Evolutionary conservation across 2,888 invertebrate genomes (phyloP), one percentile per base, ranked within the genome.

Genomic region (Ecliptopera silaceata): DNA sequence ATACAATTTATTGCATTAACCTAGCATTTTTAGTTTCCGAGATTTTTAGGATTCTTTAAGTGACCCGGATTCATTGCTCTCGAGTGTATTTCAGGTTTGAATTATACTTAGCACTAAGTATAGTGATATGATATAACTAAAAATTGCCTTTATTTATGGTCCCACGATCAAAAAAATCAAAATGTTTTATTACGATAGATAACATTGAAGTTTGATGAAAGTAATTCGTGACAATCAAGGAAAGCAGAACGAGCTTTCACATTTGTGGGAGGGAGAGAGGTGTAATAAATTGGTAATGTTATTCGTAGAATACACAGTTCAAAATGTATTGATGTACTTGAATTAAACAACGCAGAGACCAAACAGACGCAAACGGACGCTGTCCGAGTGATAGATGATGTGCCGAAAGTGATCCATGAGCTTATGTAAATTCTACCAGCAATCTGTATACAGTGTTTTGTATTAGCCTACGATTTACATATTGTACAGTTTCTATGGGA

Each of bases 381-480:
- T 61, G 56, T 56, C 56, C 62, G 51, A 56, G 65, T 77, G 75
- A 78, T 77, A 63, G 73, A 79, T 75, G 67, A 68, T 67, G 58
- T 64, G 63, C 70, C 65, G 66, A 70, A 68, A 73, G 66, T 77
- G 74, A 78, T 75, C 66, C 59, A 78, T 74, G 61, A 66, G 54
- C 52, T 55, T 52, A 68, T 68, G 51, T 59, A 47, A 56, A 64
- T 63, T 46, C 49, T 49, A 55, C 51, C 51, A 56, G 18, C 20
- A 41, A 13, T 41, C 44, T 39, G 29, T 48, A 42, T 8, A 12
- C 13, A 17, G 10, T 32, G 17, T 8, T n/a, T n/a, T n/a, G n/a
- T n/a, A n/a, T n/a, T n/a, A n/a, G n/a, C n/a, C 11, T 13, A 26
- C 26, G 18, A n/a, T 29, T 3, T 36, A 10, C 5, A 34, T 4